Conservation (phyloP, 2,888 invertebrate species). For the Conus canariensis region DNA sequence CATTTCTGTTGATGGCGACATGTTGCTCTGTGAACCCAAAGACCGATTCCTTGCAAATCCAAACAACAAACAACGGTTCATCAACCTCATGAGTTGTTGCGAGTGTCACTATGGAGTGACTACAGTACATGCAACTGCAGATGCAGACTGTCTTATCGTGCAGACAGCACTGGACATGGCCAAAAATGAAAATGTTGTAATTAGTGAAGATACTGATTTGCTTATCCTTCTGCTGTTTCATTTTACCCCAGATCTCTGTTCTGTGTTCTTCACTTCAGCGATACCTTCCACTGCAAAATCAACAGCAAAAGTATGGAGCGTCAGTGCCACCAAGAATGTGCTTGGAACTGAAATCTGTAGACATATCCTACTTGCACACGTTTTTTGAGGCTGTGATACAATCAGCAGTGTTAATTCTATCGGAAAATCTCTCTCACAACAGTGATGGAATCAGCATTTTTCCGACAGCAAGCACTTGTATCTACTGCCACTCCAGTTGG, state of each 20-base stretch:
- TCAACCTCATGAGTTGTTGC: slow-evolving; percentile 47
- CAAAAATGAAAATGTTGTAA: not conserved
- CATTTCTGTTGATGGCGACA: slow-evolving; percentile 51
- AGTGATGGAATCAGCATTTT: not conserved
- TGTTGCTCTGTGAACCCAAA: slow-evolving; percentile 40
- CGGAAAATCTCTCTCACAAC: not conserved
- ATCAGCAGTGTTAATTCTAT: not conserved
- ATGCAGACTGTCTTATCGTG: slow-evolving; percentile 63
- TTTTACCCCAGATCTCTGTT: not conserved
- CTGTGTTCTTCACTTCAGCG: not conserved
- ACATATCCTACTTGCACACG: not conserved
- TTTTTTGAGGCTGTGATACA: not conserved
- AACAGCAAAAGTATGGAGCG: not conserved
- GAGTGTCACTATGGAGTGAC: slow-evolving; percentile 42
- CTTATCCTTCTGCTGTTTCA: slow-evolving; percentile 39
- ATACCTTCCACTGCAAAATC: slow-evolving; percentile 37
- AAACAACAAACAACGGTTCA: slow-evolving; percentile 62
- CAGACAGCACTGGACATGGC: slow-evolving; percentile 50
- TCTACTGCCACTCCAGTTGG: too few relatives aligned
- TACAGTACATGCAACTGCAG: slow-evolving; percentile 52
- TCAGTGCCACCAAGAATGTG: not conserved
- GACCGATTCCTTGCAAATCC: slow-evolving; percentile 56
- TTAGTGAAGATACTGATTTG: slow-evolving; percentile 55
- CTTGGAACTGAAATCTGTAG: not conserved
- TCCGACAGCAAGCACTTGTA: not conserved